Evolutionary conservation across 2,888 invertebrate genomes (phyloP).

Genomic region (Polyommatus icarus): DNA sequence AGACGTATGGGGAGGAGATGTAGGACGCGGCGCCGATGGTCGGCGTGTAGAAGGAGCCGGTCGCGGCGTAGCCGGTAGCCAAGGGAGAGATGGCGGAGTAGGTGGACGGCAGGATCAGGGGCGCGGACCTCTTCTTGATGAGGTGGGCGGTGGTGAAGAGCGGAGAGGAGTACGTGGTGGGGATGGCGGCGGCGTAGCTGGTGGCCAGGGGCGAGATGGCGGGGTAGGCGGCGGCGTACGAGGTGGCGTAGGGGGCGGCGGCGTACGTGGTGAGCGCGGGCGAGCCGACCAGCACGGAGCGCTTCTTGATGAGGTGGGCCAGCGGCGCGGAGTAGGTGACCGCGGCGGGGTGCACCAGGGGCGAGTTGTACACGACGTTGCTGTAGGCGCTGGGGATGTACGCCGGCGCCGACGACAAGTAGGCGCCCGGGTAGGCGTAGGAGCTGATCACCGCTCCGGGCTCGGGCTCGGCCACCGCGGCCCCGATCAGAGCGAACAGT

Average conservation of each 20-base stretch:
- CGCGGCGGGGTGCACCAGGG: slow-evolving; percentile 61
- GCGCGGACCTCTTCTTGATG: slow-evolving; percentile 59
- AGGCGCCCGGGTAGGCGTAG: slow-evolving; percentile 47
- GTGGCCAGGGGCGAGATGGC: slow-evolving; percentile 50
- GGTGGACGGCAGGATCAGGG: slow-evolving; percentile 42
- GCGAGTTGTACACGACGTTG: slow-evolving; percentile 62
- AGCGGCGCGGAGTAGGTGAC: slow-evolving; percentile 52
- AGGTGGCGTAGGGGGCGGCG: slow-evolving; percentile 51
- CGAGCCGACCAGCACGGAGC: slow-evolving; percentile 44
- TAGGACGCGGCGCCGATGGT: not conserved
- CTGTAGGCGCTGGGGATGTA: slow-evolving; percentile 57
- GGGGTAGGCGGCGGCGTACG: slow-evolving; percentile 50
- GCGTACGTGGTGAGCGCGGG: slow-evolving; percentile 31
- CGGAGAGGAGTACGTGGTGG: slow-evolving; percentile 40
- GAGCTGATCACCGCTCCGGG: slow-evolving; percentile 33
- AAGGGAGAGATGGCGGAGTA: slow-evolving; percentile 9
- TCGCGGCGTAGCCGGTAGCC: not conserved
- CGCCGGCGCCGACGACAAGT: slow-evolving; percentile 54
- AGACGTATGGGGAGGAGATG: slow-evolving; percentile 48
- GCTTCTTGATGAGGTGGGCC: slow-evolving; percentile 57
- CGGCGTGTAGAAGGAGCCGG: not conserved
- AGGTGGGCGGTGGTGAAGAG: slow-evolving; percentile 46
- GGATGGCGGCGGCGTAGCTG: slow-evolving; percentile 35
- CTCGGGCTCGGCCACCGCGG: slow-evolving; percentile 66
- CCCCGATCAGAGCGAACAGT: slow-evolving; percentile 81